Evolutionary conservation across 2,113 vertebrate genomes (phyloP).

Genomic region (Pluvianellus socialis): DNA sequence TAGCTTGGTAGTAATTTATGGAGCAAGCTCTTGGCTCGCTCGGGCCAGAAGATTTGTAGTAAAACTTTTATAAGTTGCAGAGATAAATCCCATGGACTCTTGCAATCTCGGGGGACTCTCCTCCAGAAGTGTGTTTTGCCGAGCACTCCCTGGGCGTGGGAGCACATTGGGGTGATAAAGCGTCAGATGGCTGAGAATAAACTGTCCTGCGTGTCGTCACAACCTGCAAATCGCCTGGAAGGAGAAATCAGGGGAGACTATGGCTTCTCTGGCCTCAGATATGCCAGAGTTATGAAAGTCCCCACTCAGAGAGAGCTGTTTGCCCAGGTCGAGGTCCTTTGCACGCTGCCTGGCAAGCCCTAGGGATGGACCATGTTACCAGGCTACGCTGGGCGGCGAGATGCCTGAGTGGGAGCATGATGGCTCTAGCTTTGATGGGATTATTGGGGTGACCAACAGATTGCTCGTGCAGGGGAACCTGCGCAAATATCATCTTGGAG

Average conservation of each 20-base stretch:
- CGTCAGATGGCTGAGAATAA: constrained; percentile 8
- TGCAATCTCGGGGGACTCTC: neutral
- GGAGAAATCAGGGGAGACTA: neutral
- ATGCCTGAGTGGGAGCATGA: neutral
- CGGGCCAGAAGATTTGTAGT: constrained; percentile 54
- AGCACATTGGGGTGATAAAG: neutral
- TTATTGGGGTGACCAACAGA: neutral
- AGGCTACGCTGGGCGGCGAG: fast-evolving
- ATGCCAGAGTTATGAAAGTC: neutral
- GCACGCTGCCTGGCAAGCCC: neutral
- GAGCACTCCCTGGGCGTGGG: neutral
- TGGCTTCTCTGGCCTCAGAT: neutral
- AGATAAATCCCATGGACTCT: constrained; percentile 60
- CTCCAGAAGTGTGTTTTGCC: constrained; percentile 20
- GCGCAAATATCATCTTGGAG: fast-evolving
- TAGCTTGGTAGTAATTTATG: constrained; percentile 65
- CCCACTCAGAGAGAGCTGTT: neutral
- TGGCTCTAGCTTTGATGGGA: neutral
- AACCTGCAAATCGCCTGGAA: neutral
- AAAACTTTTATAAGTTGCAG: constrained; percentile 61
- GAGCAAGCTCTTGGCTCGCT: constrained; percentile 25
- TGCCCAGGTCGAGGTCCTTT: neutral
- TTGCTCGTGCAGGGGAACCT: neutral
- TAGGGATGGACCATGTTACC: fast-evolving
- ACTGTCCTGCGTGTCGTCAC: neutral